phyloP scores from a whole-genome alignment of 2,888 invertebrate species.

The Alsophila aescularia region DNA sequence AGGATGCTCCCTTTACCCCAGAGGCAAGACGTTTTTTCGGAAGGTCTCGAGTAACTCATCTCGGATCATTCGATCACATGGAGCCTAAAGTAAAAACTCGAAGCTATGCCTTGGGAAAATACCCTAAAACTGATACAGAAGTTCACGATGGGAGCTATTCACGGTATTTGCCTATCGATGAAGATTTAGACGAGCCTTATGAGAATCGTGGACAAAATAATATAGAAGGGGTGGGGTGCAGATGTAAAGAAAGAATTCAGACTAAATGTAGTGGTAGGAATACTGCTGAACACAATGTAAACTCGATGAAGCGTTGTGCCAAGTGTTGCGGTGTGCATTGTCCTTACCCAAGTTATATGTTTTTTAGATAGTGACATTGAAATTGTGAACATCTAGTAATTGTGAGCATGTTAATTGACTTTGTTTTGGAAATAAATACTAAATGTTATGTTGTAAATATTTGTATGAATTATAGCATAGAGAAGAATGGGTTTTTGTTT shows the following conservation, averaged over 20 bases:
- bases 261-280: conserved; percentile 22
- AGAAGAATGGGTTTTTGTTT: too few species aligned
- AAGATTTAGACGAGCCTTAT: conserved; percentile 6
- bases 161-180: conserved; percentile 5
- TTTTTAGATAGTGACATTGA: conserved; percentile 43
- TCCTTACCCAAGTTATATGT: conserved; percentile 56
- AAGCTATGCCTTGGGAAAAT: conserved; percentile 3
- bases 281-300: neutral
- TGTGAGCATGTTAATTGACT: too few species aligned
- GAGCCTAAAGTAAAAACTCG: conserved; percentile 3
- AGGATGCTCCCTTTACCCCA: conserved; percentile 8
- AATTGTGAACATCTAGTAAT: conserved; percentile 3
- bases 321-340: conserved; percentile 53
- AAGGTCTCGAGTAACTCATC: conserved; percentile 15
- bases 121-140: neutral
- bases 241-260: conserved; percentile 16
- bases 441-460: too few species aligned
- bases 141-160: conserved; percentile 12
- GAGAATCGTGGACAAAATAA: conserved; percentile 11
- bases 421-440: too few species aligned
- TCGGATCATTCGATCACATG: conserved; percentile 24
- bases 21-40: conserved; percentile 8
- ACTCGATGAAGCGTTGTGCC: conserved; percentile 39
- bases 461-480: too few species aligned
- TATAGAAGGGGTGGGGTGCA: neutral